A percentile compares a stretch with the other conserved stretches of the same genome.
Evolutionary conservation across 2,113 vertebrate genomes (phyloP).

Genomic region (Pterocles gutturalis): DNA sequence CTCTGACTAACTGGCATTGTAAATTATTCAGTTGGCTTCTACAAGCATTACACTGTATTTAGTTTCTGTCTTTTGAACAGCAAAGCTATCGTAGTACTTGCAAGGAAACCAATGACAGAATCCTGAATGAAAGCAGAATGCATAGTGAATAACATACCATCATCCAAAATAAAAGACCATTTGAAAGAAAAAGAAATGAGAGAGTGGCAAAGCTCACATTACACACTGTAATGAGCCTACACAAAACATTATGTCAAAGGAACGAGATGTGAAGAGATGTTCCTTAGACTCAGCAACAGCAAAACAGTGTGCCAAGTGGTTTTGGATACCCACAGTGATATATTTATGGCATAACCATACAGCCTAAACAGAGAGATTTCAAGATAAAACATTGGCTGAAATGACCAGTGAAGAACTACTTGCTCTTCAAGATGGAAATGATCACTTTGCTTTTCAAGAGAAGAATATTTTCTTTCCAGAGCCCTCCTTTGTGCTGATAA

Average conservation of each 20-base stretch:
- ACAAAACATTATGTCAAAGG: neutral
- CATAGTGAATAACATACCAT: neutral
- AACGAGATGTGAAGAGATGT: neutral
- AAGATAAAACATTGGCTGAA: neutral
- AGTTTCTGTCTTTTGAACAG: neutral
- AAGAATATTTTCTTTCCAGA: neutral
- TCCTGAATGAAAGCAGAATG: neutral
- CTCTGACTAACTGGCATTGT: neutral
- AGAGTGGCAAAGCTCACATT: neutral
- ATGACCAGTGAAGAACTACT: neutral
- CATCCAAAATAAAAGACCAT: neutral
- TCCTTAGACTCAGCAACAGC: neutral
- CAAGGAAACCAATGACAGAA: neutral
- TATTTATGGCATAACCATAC: neutral
- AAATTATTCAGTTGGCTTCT: neutral
- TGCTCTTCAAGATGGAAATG: neutral
- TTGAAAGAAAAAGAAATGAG: neutral
- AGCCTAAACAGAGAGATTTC: neutral
- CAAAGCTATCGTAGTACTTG: neutral
- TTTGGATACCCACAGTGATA: neutral
- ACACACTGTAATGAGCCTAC: neutral
- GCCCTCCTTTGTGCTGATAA: neutral
- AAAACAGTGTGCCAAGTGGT: neutral
- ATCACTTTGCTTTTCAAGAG: neutral
- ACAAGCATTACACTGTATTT: neutral